Conservation (phyloP, 1,140 invertebrate species). For the Gonioctena quinquepunctata region DNA sequence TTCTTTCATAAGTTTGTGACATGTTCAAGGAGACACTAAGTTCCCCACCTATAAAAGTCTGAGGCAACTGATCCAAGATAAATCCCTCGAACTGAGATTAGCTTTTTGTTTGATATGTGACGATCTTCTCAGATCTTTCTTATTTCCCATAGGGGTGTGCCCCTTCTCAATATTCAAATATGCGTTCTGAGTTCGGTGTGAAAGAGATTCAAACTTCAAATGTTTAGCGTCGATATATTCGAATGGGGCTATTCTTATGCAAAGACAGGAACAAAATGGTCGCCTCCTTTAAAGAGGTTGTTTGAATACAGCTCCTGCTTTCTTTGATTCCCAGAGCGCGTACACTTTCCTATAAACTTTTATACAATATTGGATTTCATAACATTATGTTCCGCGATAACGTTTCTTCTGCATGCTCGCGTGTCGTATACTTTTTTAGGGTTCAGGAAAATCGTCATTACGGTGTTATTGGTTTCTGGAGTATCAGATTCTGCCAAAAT, state of each 20-base stretch:
- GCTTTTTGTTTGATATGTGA: slow-evolving; percentile 32
- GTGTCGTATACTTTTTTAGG: background rate
- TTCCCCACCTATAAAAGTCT: no score
- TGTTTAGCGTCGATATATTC: slow-evolving; percentile 38
- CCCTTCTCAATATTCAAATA: slow-evolving; percentile 38
- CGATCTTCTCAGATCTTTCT: slow-evolving; percentile 26
- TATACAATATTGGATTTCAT: slow-evolving; percentile 41
- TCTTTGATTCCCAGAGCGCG: slow-evolving; percentile 33
- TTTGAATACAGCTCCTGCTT: slow-evolving; percentile 43
- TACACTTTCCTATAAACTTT: slow-evolving; percentile 34
- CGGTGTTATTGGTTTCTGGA: background rate
- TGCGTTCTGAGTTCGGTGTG: slow-evolving; percentile 28
- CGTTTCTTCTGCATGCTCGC: background rate
- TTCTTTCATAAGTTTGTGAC: no score
- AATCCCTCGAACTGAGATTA: slow-evolving; percentile 16
- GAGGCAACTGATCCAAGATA: no score
- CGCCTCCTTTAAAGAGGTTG: slow-evolving; percentile 38
- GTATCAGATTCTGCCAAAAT: background rate
- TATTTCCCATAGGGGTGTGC: slow-evolving; percentile 36
- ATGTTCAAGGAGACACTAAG: no score
- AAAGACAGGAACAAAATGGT: slow-evolving; percentile 46
- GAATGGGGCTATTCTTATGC: slow-evolving; percentile 46
- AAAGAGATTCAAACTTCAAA: slow-evolving; percentile 42
- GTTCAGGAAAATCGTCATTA: background rate
- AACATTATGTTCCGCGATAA: background rate